These are phyloP conservation scores for Leptocoma aspasia DNA, from an alignment of 2,113 vertebrate species.

Conservation along the genomic window DNA sequence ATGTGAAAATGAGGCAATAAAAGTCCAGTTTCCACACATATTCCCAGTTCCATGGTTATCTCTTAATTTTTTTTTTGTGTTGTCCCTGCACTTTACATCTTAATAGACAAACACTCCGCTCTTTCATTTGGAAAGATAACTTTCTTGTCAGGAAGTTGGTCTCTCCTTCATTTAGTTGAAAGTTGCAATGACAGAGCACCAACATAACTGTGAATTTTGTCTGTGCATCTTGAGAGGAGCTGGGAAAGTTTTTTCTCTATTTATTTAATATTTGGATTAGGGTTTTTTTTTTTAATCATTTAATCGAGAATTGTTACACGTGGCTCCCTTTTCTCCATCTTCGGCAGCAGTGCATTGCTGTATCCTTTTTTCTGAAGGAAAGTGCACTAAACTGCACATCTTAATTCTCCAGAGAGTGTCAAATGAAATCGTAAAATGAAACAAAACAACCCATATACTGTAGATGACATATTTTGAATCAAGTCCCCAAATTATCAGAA, in stretches of 20 bases:
- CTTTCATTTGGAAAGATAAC: constrained; percentile 14
- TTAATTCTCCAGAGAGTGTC: background rate
- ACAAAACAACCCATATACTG: background rate
- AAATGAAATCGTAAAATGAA: background rate
- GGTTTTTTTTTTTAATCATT: background rate
- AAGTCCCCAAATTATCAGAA: background rate
- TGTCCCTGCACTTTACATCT: background rate
- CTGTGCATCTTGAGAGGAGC: background rate
- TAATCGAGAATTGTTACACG: background rate
- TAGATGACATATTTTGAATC: background rate
- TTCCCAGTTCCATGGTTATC: background rate
- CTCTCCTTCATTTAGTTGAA: constrained; percentile 14
- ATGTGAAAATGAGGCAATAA: background rate
- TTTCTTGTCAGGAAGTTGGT: constrained; percentile 34
- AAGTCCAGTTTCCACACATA: background rate
- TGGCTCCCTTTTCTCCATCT: background rate
- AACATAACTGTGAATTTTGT: constrained; percentile 55
- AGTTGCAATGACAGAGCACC: constrained; percentile 43
- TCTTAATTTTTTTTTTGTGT: background rate
- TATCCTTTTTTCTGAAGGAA: background rate
- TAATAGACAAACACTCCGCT: background rate
- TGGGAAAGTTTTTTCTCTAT: background rate
- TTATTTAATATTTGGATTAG: background rate
- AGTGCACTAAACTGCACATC: background rate
- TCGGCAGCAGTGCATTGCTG: background rate